These are phyloP conservation scores for Mythimna lalbum DNA, from an alignment of 2,888 invertebrate genomes.

Conservation along the genomic window DNA sequence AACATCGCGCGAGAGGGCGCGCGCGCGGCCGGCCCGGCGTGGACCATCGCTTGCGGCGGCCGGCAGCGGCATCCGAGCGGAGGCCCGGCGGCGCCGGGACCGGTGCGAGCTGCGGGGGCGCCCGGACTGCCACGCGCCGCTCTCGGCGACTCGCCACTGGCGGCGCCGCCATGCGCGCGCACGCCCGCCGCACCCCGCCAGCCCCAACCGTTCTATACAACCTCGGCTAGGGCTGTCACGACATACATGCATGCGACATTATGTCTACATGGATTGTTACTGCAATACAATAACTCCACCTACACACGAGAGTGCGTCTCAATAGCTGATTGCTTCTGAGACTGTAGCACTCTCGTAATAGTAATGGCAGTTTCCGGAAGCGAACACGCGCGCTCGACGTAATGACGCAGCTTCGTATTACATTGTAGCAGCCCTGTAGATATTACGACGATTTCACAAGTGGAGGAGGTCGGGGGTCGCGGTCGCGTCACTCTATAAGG, in stretches of 20 bases:
- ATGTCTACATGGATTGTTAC: conserved; percentile 50
- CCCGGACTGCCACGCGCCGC: conserved; percentile 83
- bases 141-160: conserved; percentile 70
- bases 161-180: conserved; percentile 63
- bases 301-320: conserved; percentile 47
- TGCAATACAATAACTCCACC: conserved; percentile 52
- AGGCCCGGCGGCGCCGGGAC: conserved; percentile 88
- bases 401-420: conserved; percentile 42
- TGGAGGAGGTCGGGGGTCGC: conserved; percentile 70
- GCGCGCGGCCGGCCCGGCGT: conserved; percentile 90
- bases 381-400: conserved; percentile 18
- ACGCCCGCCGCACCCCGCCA: conserved; percentile 65
- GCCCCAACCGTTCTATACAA: conserved; percentile 77
- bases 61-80: conserved; percentile 90
- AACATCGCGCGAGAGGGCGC: conserved; percentile 90
- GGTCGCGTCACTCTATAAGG: conserved; percentile 61
- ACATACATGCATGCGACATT: conserved; percentile 68
- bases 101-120: conserved; percentile 87
- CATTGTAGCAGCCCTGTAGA: conserved; percentile 65
- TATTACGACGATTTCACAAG: conserved; percentile 68
- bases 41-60: conserved; percentile 90
- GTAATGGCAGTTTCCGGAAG: conserved; percentile 35
- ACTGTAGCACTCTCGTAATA: conserved; percentile 42
- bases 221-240: conserved; percentile 80
- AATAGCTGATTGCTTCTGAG: conserved; percentile 52